Base-by-base conservation (phyloP, 2,888 invertebrate species). In the Tenthredo scrophulariae region DNA sequence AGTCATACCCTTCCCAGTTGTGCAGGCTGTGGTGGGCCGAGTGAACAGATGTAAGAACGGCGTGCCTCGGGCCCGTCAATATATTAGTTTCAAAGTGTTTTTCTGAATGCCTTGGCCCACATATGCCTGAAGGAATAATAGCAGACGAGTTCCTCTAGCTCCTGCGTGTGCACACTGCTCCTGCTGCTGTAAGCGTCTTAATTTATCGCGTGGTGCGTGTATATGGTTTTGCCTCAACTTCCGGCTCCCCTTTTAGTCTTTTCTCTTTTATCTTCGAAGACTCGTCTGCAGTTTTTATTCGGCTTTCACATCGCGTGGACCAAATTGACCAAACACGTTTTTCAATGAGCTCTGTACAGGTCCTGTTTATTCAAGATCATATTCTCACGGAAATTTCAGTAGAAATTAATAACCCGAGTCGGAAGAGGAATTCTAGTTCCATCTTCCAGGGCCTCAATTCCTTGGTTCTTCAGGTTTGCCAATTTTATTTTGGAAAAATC, bases 101-200 rank as follows among this genome's bases (percentile, higher is more conserved):
- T 88, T 87, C 86, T 88, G 87, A 88, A 89, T 88, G 86, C 87
- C 85, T 80, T 89, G 89, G 89, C 89, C 90, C 88, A 90, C 90
- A 91, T 90, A 89, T 90, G 90, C 89, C 89, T 88, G 91, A 91
- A 90, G 90, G 89, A 90, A 92, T 92, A 92, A 92, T 92, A 91
- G 91, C 90, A 90, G 87, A 85, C 84, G 86, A 85, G 87, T 87
- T 87, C 58, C 62, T 58, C 80, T 80, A 58, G 67, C 37, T 67
- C 43, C 70, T 83, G 46, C 89, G 88, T 88, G 88, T 88, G 88
- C 87, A 70, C 83, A 84, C 84, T 77, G 33, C 37, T 43, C 50
- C 46, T 75, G 43, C n/a, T 37, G n/a, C 13, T 18, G n/a, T 13
- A 77, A 40, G 77, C 58, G 62, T 22, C 77, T 77, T 62, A 62